These are phyloP conservation scores for Drosophila mimica DNA, from an alignment of 2,888 invertebrate genomes.

Conservation along the genomic window DNA sequence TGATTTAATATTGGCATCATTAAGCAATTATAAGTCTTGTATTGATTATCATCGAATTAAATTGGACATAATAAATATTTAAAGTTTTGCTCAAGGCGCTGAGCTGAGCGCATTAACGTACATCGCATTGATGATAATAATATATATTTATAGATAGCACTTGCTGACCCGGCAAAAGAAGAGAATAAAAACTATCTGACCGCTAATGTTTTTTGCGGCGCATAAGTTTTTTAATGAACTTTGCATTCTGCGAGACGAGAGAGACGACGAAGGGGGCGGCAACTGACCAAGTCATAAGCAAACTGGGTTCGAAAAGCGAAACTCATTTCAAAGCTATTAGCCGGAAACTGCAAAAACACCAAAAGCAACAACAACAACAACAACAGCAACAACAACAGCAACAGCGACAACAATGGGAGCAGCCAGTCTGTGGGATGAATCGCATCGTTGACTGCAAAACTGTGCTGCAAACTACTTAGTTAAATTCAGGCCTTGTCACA, in stretches of 20 bases:
- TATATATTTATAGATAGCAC: conserved; percentile 7
- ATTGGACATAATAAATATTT: neutral
- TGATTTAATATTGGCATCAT: neutral
- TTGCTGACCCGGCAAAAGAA: conserved; percentile 23
- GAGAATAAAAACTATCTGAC: conserved; percentile 30
- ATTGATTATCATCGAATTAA: neutral
- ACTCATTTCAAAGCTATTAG: conserved; percentile 79
- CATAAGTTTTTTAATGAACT: conserved; percentile 51
- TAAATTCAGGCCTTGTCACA: conserved; percentile 35
- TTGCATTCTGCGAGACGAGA: conserved; percentile 35
- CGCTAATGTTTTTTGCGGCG: conserved; percentile 50
- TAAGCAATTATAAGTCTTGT: neutral
- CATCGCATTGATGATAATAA: conserved; percentile 15
- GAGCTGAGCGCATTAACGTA: neutral
- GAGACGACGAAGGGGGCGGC: conserved; percentile 6
- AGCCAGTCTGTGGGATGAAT: conserved; percentile 16
- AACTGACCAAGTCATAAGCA: conserved; percentile 35
- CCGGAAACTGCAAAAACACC: conserved; percentile 52
- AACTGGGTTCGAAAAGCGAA: conserved; percentile 59
- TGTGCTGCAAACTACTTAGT: conserved; percentile 32
- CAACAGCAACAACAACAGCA: neutral
- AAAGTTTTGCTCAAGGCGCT: neutral
- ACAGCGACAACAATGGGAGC: conserved; percentile 9
- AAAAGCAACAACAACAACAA: conserved; percentile 9
- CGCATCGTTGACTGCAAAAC: conserved; percentile 18